A percentile compares a stretch with the other conserved stretches of the same genome.
These are phyloP conservation scores for Probaryconus sp. DNA, from an alignment of 1,140 invertebrate genomes.

Conservation along the genomic window DNA sequence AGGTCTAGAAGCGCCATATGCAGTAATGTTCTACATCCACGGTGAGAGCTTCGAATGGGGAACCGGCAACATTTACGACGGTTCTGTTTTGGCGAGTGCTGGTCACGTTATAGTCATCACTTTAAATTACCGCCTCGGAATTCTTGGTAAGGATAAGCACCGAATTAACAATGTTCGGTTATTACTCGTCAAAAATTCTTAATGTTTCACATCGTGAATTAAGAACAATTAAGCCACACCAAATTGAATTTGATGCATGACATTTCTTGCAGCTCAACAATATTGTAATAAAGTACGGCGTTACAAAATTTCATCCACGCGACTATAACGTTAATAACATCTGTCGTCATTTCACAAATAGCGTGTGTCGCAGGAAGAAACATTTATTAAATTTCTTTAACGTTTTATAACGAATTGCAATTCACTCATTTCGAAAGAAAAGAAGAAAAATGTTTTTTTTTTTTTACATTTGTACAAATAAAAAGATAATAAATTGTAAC, in stretches of 20 bases:
- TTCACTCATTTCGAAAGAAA: too few relatives aligned
- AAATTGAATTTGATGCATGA: slow-evolving; percentile 47
- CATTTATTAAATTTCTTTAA: too few relatives aligned
- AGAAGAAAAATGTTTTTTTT: too few relatives aligned
- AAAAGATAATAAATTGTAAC: too few relatives aligned
- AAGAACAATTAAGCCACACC: slow-evolving; percentile 32
- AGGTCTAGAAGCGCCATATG: slow-evolving; percentile 87
- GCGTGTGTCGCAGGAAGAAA: too few relatives aligned
- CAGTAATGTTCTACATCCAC: slow-evolving; percentile 90
- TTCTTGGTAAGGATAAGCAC: slow-evolving; percentile 84
- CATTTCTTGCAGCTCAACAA: slow-evolving; percentile 41
- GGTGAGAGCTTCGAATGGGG: slow-evolving; percentile 92
- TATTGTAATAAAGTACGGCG: slow-evolving; percentile 8
- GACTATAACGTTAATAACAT: too few relatives aligned
- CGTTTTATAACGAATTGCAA: too few relatives aligned
- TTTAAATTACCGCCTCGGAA: slow-evolving; percentile 92
- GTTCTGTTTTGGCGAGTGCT: slow-evolving; percentile 90
- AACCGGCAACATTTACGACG: slow-evolving; percentile 91
- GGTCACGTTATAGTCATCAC: slow-evolving; percentile 94
- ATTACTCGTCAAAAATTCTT: slow-evolving; percentile 46
- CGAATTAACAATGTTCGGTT: slow-evolving; percentile 43
- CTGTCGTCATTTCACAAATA: too few relatives aligned
- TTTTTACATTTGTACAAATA: too few relatives aligned
- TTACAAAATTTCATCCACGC: too few relatives aligned
- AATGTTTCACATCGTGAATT: slow-evolving; percentile 37